These are phyloP conservation scores for Poliocrania exsul DNA, from an alignment of 2,797 vertebrate genomes.

Conservation along the genomic window DNA sequence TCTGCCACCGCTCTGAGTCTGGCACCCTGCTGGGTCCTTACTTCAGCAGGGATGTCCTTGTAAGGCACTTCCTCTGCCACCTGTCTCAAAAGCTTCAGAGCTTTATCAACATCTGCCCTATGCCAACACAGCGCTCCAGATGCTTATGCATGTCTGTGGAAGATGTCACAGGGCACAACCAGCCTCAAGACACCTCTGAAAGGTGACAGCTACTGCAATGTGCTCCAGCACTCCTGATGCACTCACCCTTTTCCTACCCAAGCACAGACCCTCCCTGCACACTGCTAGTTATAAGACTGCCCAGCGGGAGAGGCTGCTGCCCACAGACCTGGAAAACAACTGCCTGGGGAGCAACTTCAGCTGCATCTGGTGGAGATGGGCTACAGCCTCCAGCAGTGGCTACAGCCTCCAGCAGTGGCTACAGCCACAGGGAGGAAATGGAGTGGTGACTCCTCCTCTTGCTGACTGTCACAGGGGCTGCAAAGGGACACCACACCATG, in stretches of 20 bases:
- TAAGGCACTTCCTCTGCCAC: neutral
- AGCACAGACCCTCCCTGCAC: neutral
- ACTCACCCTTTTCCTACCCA: neutral
- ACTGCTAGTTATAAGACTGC: fast-evolving
- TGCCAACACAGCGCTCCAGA: neutral
- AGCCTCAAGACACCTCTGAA: too few species aligned
- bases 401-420: neutral
- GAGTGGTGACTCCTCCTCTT: fast-evolving
- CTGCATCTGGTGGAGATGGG: fast-evolving
- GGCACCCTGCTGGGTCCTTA: neutral
- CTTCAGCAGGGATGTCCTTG: neutral
- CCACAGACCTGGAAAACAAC: neutral
- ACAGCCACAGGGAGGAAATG: neutral
- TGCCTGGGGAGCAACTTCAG: neutral
- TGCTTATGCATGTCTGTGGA: neutral
- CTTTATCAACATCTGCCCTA: neutral
- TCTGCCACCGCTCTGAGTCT: neutral
- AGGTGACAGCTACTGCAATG: fast-evolving
- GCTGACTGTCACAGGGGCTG: neutral
- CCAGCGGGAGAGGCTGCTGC: neutral
- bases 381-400: neutral
- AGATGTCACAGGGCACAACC: neutral
- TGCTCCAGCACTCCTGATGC: neutral
- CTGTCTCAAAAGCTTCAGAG: neutral
- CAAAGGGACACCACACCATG: neutral